Base-by-base conservation (phyloP, 2,113 vertebrate genomes). In the Stigmatopora nigra region DNA sequence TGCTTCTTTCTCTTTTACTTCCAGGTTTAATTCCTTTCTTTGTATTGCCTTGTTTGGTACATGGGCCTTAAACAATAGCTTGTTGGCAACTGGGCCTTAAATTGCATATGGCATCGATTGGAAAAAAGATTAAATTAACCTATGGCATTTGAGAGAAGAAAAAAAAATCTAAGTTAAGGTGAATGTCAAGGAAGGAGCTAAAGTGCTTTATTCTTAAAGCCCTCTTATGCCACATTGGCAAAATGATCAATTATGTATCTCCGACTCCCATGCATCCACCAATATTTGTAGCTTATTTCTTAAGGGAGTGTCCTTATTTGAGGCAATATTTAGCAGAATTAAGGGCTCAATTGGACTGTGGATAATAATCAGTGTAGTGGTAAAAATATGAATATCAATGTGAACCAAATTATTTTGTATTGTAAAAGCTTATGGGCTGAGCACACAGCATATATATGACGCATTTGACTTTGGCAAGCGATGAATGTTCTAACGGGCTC, bases 1-100 rank as follows among this genome's bases (percentile, higher is more conserved):
- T 67, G 20, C 63, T 73, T 72, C 38, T 36, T 63, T 45, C 65
- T 35, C 55, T 71, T 31, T 66, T 17, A 63, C 71, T 35, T 55
- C 67, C 11, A 12, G 31, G 55, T 60, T 72, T 25, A 75, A 70
- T 76, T 55, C 41, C 74, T 31, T 69, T 76, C 74, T 71, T 59
- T 61, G 68, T 14, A 55, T 74, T 72, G 70, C 64, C 49, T 63
- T 4, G 35, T 13, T 35, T 59, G 25, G 25, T 31, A 31, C 25
- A 31, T 1, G 25, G 25, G 25, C 25, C 25, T 31, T 31, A 31
- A 31, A 31, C 25, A 31, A 3, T 56, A 15, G 36, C 17, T 35
- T 57, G 55, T 59, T 36, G 56, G 35, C 31, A 16, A 58, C 52
- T 58, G 16, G 56, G 57, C 15, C 57, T 59, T 19, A 38, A 38